phyloP scores from a whole-genome alignment of 2,113 vertebrate species.

The Atrichornis clamosus region DNA sequence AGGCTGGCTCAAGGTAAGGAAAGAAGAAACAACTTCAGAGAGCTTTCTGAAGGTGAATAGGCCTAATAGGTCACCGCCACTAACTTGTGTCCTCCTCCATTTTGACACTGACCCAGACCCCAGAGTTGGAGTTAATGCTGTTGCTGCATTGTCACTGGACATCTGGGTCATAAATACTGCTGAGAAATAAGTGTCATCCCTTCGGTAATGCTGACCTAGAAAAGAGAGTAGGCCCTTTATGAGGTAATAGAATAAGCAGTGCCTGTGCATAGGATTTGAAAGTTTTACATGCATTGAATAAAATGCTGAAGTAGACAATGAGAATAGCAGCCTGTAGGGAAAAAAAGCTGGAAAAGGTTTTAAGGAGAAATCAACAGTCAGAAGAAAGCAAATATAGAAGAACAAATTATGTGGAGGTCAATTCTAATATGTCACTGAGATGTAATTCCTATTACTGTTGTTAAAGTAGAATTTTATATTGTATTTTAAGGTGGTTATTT shows the following conservation, averaged over 20 bases:
- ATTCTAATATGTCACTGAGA: neutral
- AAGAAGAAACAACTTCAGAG: neutral
- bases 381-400: neutral
- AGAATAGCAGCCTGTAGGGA: neutral
- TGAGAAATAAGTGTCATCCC: neutral
- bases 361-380: neutral
- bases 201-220: neutral
- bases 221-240: neutral
- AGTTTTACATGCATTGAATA: neutral
- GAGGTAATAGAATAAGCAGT: neutral
- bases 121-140: neutral
- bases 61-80: neutral
- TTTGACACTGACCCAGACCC: neutral
- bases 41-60: neutral
- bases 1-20: neutral
- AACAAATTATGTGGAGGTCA: neutral
- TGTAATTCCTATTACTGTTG: neutral
- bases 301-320: neutral
- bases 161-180: neutral
- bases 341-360: neutral
- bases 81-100: neutral
- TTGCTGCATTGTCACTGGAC: neutral
- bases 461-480: neutral
- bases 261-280: neutral
- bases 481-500: neutral